These are phyloP conservation scores for Lepisosteus osseus DNA, from an alignment of 2,113 vertebrate genomes.

Conservation along the genomic window DNA sequence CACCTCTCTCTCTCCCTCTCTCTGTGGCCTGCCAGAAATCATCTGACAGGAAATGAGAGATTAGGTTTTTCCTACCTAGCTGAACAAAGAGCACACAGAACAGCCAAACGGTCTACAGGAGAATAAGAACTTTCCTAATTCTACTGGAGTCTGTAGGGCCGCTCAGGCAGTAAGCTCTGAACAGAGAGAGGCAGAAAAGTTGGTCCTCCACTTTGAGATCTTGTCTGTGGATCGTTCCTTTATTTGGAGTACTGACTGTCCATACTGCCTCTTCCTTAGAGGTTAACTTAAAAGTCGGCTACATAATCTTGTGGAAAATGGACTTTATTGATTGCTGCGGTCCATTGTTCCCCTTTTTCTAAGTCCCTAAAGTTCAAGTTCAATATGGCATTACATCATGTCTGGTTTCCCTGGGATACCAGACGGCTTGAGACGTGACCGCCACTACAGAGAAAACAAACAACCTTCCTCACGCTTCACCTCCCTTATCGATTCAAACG, in stretches of 20 bases:
- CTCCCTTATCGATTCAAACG: slow-evolving; percentile 77
- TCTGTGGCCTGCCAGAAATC: slow-evolving; percentile 77
- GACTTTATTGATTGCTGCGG: slow-evolving; percentile 81
- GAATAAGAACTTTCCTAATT: slow-evolving; percentile 71
- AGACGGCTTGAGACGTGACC: slow-evolving; percentile 87
- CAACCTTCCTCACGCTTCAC: slow-evolving; percentile 78
- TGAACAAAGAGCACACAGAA: slow-evolving; percentile 89
- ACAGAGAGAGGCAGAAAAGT: slow-evolving; percentile 31
- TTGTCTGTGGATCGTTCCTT: slow-evolving; percentile 60
- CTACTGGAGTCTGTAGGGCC: slow-evolving; percentile 61
- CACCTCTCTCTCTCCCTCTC: slow-evolving; percentile 60
- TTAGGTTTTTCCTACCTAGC: slow-evolving; percentile 97
- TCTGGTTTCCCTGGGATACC: slow-evolving; percentile 91
- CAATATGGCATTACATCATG: slow-evolving; percentile 89
- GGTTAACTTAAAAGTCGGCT: slow-evolving; percentile 65
- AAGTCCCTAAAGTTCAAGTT: slow-evolving; percentile 84
- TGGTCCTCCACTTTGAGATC: slow-evolving; percentile 62
- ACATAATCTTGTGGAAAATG: slow-evolving; percentile 80
- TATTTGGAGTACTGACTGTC: slow-evolving; percentile 33
- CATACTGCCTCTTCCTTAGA: slow-evolving; percentile 63
- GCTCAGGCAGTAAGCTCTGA: slow-evolving; percentile 57
- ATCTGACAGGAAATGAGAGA: slow-evolving; percentile 94
- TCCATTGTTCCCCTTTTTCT: slow-evolving; percentile 78
- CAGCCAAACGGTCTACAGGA: slow-evolving; percentile 66
- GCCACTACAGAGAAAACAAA: slow-evolving; percentile 82